These are phyloP conservation scores for Dromaius novaehollandiae DNA, from an alignment of 2,113 vertebrate species.

Conservation along the genomic window DNA sequence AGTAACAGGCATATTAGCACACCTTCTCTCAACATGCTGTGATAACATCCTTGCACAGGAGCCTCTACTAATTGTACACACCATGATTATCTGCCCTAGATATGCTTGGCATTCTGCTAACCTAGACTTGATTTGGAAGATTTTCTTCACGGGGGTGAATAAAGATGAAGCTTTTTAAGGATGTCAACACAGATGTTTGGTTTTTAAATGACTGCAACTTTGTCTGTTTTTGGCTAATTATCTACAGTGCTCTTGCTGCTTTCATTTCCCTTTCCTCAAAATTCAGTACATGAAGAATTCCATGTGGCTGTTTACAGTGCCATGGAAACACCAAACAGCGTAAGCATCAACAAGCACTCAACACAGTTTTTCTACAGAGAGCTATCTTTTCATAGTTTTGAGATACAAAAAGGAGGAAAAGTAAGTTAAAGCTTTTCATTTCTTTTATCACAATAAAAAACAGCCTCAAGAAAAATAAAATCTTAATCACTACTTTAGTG, in stretches of 20 bases:
- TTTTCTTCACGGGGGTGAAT: not conserved
- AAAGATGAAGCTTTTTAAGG: not conserved
- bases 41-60: conserved; percentile 34
- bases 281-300: not conserved
- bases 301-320: not conserved
- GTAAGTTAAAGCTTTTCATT: not conserved
- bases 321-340: not conserved
- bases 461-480: not conserved
- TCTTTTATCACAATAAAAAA: not conserved
- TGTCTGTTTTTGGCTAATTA: not conserved
- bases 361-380: not conserved
- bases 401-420: not conserved
- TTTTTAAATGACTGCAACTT: not conserved
- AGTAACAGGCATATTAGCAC: conserved; percentile 26
- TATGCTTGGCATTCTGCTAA: not conserved
- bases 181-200: not conserved
- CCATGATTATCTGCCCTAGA: not conserved
- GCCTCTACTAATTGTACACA: not conserved
- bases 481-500: not conserved
- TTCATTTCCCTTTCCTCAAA: not conserved
- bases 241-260: not conserved
- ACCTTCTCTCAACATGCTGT: not conserved
- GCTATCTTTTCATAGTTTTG: not conserved
- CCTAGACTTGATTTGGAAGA: not conserved
- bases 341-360: not conserved